These are phyloP conservation scores for Megaceryle torquata DNA, from an alignment of 2,113 vertebrate species.

Conservation along the genomic window DNA sequence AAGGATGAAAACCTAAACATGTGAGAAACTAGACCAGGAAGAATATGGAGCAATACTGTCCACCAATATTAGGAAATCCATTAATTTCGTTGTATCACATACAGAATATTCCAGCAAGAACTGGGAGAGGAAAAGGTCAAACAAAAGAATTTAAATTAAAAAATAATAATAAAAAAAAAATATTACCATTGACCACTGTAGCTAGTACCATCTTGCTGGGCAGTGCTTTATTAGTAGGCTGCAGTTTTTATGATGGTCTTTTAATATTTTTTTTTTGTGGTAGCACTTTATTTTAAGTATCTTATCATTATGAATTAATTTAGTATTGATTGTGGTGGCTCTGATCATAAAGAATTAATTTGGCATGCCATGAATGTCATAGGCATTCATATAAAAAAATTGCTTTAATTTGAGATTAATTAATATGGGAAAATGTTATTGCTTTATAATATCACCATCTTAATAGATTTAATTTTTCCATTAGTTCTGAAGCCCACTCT, in stretches of 20 bases:
- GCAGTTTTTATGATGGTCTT: slow-evolving; percentile 49
- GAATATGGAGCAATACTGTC: background rate
- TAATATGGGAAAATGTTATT: slow-evolving; percentile 59
- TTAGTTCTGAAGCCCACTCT: background rate
- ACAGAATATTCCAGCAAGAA: background rate
- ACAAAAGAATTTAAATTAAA: background rate
- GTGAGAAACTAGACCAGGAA: background rate
- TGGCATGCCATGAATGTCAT: slow-evolving; percentile 65
- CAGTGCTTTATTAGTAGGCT: slow-evolving; percentile 62
- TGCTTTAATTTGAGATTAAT: slow-evolving; percentile 74
- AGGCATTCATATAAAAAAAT: slow-evolving; percentile 65
- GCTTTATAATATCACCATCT: slow-evolving; percentile 49
- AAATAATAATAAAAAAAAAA: background rate
- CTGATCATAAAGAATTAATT: slow-evolving; percentile 82
- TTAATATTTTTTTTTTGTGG: slow-evolving; percentile 64
- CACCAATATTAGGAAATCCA: background rate
- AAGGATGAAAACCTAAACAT: background rate
- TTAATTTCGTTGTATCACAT: background rate
- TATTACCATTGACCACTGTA: slow-evolving; percentile 22
- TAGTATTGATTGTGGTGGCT: slow-evolving; percentile 73
- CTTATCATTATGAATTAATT: slow-evolving; percentile 80
- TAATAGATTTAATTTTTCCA: background rate
- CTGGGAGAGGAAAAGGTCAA: background rate
- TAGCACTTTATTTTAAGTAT: slow-evolving; percentile 77
- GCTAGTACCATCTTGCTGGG: slow-evolving; percentile 36